These are phyloP conservation scores for Nudaria mundana DNA, from an alignment of 2,888 invertebrate genomes.

Conservation along the genomic window DNA sequence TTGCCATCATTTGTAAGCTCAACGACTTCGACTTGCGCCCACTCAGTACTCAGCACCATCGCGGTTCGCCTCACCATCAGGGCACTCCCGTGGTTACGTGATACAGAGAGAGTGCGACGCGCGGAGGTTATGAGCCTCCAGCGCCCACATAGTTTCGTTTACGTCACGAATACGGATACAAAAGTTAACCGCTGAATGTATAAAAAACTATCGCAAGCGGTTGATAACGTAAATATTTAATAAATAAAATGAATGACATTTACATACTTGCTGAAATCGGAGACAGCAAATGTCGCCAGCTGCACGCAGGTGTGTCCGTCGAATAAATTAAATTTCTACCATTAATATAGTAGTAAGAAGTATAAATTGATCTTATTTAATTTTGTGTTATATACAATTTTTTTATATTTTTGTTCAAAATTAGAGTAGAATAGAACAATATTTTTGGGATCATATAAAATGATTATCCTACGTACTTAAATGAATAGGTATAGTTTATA, in stretches of 20 bases:
- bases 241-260: conserved; percentile 73
- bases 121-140: conserved; percentile 63
- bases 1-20: conserved; percentile 98
- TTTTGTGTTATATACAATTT: too few species aligned
- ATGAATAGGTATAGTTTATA: neutral
- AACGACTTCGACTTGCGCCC: conserved; percentile 99
- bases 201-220: conserved; percentile 33
- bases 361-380: neutral
- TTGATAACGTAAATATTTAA: conserved; percentile 45
- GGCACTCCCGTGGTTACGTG: conserved; percentile 71
- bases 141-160: conserved; percentile 44
- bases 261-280: conserved; percentile 79
- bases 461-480: too few species aligned
- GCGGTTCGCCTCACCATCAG: conserved; percentile 73
- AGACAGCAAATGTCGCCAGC: conserved; percentile 78
- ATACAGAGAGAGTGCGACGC: conserved; percentile 44
- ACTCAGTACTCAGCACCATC: conserved; percentile 97
- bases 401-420: too few species aligned
- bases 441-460: too few species aligned
- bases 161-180: conserved; percentile 24
- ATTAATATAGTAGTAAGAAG: conserved; percentile 14
- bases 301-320: conserved; percentile 52
- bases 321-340: conserved; percentile 47
- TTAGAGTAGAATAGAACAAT: too few species aligned
- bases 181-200: conserved; percentile 32